Evolutionary conservation across 2,797 vertebrate genomes (phyloP).

Genomic region (Typhlichthys subterraneus): DNA sequence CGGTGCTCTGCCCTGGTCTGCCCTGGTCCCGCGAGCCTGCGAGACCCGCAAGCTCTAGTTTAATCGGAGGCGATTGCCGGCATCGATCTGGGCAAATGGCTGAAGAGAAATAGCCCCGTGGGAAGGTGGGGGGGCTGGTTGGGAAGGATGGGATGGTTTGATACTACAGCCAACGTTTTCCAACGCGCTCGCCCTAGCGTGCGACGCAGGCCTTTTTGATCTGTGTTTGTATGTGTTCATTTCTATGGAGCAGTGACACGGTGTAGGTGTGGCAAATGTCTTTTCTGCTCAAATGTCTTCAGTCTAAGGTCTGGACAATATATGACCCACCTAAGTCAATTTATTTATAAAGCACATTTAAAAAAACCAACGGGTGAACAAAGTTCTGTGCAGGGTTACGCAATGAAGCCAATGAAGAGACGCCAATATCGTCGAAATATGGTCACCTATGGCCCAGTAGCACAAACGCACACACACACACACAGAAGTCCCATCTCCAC

Average conservation of each 20-base stretch:
- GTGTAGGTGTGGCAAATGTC: not conserved
- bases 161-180: not conserved
- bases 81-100: constrained; percentile 2
- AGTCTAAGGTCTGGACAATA: not conserved
- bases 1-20: not conserved
- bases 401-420: no score
- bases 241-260: not conserved
- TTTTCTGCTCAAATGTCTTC: not conserved
- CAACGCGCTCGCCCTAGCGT: not conserved
- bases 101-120: not conserved
- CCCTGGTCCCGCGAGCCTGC: not conserved
- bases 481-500: not conserved
- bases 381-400: no score
- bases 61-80: not conserved
- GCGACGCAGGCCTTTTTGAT: not conserved
- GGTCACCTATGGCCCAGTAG: no score
- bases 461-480: not conserved
- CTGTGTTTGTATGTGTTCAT: not conserved
- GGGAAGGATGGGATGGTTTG: not conserved
- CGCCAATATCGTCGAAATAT: no score
- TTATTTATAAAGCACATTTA: no score
- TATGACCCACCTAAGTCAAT: not conserved
- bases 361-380: no score
- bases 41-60: not conserved
- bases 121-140: not conserved